Conservation (phyloP, 1,140 invertebrate genomes). For the Globodera rostochiensis region DNA sequence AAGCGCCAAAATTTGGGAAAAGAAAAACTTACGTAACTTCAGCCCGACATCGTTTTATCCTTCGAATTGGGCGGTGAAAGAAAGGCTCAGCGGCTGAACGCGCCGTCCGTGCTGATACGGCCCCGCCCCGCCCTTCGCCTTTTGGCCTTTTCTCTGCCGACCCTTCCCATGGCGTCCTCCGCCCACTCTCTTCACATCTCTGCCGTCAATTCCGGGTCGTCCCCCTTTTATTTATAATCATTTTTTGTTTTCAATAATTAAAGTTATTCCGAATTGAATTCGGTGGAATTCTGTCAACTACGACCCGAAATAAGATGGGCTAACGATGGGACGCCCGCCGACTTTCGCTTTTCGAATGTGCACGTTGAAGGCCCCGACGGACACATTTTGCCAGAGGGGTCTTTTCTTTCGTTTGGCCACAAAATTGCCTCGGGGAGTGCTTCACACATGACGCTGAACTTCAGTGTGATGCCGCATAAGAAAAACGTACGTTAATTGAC, state of each 20-base stretch:
- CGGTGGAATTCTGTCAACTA: slow-evolving; percentile 18
- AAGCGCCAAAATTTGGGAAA: neutral
- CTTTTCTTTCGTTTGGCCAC: slow-evolving; percentile 15
- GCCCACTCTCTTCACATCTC: slow-evolving; percentile 15
- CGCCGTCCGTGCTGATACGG: slow-evolving; percentile 1
- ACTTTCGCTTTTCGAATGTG: slow-evolving; percentile 1
- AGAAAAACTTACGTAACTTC: neutral
- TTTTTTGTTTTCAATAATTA: neutral
- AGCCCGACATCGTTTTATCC: slow-evolving; percentile 12
- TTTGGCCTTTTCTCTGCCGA: slow-evolving; percentile 14
- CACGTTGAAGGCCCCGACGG: neutral
- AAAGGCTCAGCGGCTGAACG: slow-evolving; percentile 9
- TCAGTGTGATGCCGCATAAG: neutral
- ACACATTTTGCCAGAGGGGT: neutral
- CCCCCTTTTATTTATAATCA: neutral
- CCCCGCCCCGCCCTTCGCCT: slow-evolving; percentile 19
- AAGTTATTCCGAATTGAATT: neutral
- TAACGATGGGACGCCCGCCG: neutral
- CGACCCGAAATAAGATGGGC: slow-evolving; percentile 7
- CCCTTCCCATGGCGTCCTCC: neutral
- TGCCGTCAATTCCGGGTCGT: slow-evolving; percentile 18
- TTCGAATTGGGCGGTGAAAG: slow-evolving; percentile 16
- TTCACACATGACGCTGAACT: slow-evolving; percentile 16
- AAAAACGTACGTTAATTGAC: neutral
- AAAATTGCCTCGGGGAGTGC: slow-evolving; percentile 19